Percentiles rank a stretch among this genome's conserved stretches.
Conservation (phyloP, 2,888 invertebrate species). For the Chrysodeixis includens region DNA sequence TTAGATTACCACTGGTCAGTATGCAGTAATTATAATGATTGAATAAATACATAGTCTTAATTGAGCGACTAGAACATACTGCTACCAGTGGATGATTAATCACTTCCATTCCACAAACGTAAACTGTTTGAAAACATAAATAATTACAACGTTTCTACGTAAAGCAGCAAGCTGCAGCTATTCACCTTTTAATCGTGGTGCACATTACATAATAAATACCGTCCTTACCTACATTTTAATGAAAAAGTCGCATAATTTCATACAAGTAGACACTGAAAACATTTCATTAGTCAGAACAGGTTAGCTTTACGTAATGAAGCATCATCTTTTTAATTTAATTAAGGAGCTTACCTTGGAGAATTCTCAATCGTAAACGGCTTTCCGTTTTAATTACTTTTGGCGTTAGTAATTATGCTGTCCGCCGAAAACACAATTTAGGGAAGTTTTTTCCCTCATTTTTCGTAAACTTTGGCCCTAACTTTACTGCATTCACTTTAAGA, state of each 20-base stretch:
- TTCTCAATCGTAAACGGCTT: conserved; percentile 47
- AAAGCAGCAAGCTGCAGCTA: background rate
- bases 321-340: conserved; percentile 56
- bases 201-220: background rate
- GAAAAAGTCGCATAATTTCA: conserved; percentile 15
- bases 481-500: conserved; percentile 1
- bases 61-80: no score
- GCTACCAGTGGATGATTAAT: no score
- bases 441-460: conserved; percentile 12
- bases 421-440: conserved; percentile 20
- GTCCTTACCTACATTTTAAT: background rate
- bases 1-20: background rate
- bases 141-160: conserved; percentile 4
- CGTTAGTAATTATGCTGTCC: conserved; percentile 35
- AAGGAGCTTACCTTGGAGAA: conserved; percentile 44
- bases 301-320: conserved; percentile 43
- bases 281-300: conserved; percentile 37
- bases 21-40: background rate
- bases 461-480: conserved; percentile 1
- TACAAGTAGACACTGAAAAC: conserved; percentile 30
- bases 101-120: no score
- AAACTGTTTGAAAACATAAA: background rate
- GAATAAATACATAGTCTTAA: background rate
- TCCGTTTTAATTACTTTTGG: conserved; percentile 49
- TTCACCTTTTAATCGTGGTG: background rate